phyloP scores from a whole-genome alignment of 2,113 vertebrate genomes.

The Columbina picui region DNA sequence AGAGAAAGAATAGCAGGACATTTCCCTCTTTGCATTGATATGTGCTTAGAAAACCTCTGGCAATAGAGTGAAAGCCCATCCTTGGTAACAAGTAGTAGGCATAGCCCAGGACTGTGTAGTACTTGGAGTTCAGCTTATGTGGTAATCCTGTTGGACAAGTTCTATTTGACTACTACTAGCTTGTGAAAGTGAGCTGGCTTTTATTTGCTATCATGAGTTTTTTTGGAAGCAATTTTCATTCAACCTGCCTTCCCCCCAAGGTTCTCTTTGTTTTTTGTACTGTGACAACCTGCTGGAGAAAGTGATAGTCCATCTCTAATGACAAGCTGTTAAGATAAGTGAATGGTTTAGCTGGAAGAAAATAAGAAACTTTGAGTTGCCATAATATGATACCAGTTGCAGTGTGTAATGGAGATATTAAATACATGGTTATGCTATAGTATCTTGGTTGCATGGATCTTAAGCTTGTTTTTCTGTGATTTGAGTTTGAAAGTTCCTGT shows the following conservation, averaged over 20 bases:
- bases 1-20: not conserved
- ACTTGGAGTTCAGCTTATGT: not conserved
- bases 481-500: not conserved
- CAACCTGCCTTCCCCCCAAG: too few relatives aligned
- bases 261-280: not conserved
- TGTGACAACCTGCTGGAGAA: not conserved
- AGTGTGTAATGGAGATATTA: not conserved
- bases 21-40: not conserved
- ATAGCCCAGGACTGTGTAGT: not conserved
- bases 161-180: not conserved
- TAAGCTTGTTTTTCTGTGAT: not conserved
- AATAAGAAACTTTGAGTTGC: not conserved
- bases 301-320: not conserved
- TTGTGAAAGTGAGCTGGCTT: not conserved
- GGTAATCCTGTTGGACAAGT: not conserved
- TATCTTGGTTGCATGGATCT: not conserved
- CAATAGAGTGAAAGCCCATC: not conserved
- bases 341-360: not conserved
- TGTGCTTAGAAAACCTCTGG: not conserved
- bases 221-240: not conserved
- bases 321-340: not conserved
- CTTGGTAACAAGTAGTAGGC: not conserved
- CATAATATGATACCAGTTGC: not conserved
- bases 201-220: not conserved
- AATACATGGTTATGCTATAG: not conserved